A percentile compares a stretch with the other conserved stretches of the same genome.
Conservation (phyloP, 2,888 invertebrate genomes). For the Mechanitis messenoides region DNA sequence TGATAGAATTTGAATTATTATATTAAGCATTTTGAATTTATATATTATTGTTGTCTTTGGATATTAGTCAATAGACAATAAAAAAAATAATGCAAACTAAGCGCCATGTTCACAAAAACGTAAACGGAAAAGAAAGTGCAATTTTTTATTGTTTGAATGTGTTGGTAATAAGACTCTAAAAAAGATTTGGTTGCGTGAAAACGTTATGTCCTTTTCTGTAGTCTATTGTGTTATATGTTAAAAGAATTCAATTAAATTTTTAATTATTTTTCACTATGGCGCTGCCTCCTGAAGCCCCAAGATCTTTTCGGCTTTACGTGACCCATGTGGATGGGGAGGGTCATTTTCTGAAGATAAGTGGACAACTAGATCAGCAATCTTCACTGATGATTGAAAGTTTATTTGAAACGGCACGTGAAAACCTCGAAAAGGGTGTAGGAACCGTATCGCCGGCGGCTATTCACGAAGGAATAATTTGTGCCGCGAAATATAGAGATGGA, state of each 20-base stretch:
- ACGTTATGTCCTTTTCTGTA: constrained; percentile 43
- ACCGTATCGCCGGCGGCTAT: constrained; percentile 67
- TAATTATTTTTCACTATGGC: constrained; percentile 45
- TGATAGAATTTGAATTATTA: too few species aligned
- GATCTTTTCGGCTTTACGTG: constrained; percentile 71
- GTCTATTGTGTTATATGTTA: neutral
- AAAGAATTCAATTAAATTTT: neutral
- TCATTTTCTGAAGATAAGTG: constrained; percentile 83
- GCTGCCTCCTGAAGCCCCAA: constrained; percentile 49
- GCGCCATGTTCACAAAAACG: constrained; percentile 66
- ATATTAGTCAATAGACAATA: constrained; percentile 15
- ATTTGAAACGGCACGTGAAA: constrained; percentile 55
- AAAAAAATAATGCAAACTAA: constrained; percentile 21
- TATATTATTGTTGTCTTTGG: neutral
- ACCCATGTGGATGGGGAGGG: constrained; percentile 83
- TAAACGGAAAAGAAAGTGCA: constrained; percentile 63
- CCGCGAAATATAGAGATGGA: constrained; percentile 81
- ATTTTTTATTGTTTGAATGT: constrained; percentile 38
- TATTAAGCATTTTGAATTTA: too few species aligned
- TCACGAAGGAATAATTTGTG: constrained; percentile 76
- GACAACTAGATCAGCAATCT: constrained; percentile 79
- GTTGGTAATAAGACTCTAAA: constrained; percentile 37
- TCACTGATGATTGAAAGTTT: constrained; percentile 76
- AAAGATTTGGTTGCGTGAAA: constrained; percentile 34
- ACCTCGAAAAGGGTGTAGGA: constrained; percentile 64